These are phyloP conservation scores for Choristoneura fumiferana DNA, from an alignment of 1,140 invertebrate species.

Conservation along the genomic window DNA sequence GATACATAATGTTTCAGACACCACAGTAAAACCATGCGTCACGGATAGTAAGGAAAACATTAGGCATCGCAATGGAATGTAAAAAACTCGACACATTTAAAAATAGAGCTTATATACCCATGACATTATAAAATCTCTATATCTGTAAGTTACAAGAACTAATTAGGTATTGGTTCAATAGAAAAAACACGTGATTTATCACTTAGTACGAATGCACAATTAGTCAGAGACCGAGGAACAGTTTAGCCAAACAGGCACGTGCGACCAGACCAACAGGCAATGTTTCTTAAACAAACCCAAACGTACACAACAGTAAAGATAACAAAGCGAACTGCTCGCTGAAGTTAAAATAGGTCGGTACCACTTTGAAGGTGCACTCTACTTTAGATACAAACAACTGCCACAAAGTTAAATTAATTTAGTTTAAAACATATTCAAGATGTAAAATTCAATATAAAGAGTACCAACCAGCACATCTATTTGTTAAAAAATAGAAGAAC, in stretches of 20 bases:
- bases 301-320: conserved; percentile 38
- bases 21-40: conserved; percentile 22
- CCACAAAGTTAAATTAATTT: too few species aligned
- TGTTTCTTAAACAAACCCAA: conserved; percentile 63
- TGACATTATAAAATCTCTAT: too few species aligned
- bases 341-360: conserved; percentile 27
- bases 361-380: neutral
- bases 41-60: conserved; percentile 22
- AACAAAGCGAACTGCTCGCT: conserved; percentile 33
- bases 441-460: too few species aligned
- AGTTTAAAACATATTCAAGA: conserved; percentile 12
- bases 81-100: too few species aligned
- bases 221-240: conserved; percentile 30
- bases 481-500: conserved; percentile 8
- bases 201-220: conserved; percentile 24
- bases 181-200: conserved; percentile 28
- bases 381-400: too few species aligned
- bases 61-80: neutral
- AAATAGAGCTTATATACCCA: too few species aligned
- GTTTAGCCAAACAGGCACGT: conserved; percentile 53
- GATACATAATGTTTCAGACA: conserved; percentile 8
- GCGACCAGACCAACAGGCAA: conserved; percentile 37
- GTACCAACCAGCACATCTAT: too few species aligned
- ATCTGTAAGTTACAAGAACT: neutral
- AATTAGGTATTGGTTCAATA: neutral